Percentiles rank a stretch among this genome's conserved stretches.
Conservation (phyloP, 2,888 invertebrate genomes). For the Andricus curvator region DNA sequence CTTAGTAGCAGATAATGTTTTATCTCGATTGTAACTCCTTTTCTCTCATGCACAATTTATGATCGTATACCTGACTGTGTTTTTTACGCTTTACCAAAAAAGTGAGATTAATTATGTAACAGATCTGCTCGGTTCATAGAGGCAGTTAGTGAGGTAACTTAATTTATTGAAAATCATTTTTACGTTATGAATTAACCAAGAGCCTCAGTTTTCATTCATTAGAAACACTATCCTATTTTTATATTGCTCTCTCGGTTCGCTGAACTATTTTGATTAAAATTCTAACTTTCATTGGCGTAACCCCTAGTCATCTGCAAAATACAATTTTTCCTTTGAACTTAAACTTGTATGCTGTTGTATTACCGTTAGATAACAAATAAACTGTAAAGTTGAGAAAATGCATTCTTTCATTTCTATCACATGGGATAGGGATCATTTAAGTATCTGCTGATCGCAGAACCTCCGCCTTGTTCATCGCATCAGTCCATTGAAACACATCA, state of each 20-base stretch:
- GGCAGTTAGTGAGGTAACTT: constrained; percentile 27
- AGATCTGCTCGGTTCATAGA: constrained; percentile 10
- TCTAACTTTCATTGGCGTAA: neutral
- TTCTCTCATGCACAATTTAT: constrained; percentile 26
- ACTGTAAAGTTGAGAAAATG: constrained; percentile 27
- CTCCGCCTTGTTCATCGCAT: constrained; percentile 73
- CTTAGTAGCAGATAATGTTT: constrained; percentile 2
- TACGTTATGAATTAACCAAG: constrained; percentile 21
- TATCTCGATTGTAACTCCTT: neutral
- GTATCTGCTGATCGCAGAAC: constrained; percentile 47
- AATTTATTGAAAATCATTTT: constrained; percentile 28
- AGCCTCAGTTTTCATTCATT: constrained; percentile 3
- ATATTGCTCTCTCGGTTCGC: neutral
- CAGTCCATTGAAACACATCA: constrained; percentile 72
- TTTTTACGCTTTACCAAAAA: constrained; percentile 43
- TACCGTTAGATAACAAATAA: constrained; percentile 16
- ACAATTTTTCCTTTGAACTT: neutral
- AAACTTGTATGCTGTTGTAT: constrained; percentile 32
- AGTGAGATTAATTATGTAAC: constrained; percentile 42
- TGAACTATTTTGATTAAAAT: neutral
- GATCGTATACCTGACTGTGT: constrained; percentile 35
- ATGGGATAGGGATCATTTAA: neutral
- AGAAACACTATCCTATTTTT: constrained; percentile 1
- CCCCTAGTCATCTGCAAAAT: neutral
- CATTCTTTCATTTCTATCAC: constrained; percentile 33